phyloP scores from a whole-genome alignment of 2,113 vertebrate genomes.

The Ictalurus furcatus region DNA sequence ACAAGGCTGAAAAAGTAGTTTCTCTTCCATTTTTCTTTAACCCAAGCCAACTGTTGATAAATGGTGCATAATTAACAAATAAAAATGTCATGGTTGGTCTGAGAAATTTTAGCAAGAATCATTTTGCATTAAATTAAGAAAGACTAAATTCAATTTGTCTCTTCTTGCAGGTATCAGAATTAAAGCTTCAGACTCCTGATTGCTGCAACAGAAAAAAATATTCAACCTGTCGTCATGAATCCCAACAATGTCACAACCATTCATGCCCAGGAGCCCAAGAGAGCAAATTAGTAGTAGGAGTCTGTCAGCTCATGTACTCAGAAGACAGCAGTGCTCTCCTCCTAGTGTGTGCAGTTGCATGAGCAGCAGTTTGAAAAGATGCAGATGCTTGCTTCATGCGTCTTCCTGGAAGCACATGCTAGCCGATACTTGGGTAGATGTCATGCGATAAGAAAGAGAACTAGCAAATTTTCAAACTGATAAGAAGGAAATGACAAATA shows the following conservation, averaged over 20 bases:
- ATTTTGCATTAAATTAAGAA: neutral
- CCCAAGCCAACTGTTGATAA: neutral
- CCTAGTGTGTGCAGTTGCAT: neutral
- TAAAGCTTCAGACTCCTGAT: neutral
- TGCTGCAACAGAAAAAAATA: neutral
- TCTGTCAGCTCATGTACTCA: neutral
- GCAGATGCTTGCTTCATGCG: neutral
- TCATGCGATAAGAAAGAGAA: neutral
- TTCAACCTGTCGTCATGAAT: neutral
- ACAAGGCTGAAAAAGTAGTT: neutral
- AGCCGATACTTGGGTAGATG: neutral
- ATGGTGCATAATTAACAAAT: neutral
- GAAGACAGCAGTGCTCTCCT: neutral
- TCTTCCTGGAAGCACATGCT: neutral
- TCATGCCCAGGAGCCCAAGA: neutral
- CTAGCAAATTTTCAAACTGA: neutral
- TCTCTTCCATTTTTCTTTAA: slow-evolving; percentile 9
- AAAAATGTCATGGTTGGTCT: no score
- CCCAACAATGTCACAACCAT: neutral
- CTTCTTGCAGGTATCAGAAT: neutral
- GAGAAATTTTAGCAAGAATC: no score
- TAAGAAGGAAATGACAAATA: neutral
- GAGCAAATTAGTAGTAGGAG: neutral
- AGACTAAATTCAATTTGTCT: neutral
- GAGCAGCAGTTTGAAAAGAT: neutral